A percentile compares a stretch with the other conserved stretches of the same genome.
Conservation (phyloP, 1,140 invertebrate genomes). For the Hetaerina americana region DNA sequence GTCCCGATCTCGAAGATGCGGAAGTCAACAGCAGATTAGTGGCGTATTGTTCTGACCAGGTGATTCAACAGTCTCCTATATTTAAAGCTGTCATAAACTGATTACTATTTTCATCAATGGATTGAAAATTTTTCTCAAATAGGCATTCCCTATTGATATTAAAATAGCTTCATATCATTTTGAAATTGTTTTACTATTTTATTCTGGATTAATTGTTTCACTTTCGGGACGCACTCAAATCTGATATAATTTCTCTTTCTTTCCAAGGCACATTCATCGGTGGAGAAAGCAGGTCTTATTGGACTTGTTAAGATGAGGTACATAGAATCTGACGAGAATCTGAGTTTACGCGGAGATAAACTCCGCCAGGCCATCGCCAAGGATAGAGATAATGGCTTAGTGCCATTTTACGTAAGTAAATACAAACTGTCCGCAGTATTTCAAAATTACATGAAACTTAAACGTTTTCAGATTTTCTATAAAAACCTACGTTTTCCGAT, state of each 20-base stretch:
- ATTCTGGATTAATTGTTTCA: too few species aligned
- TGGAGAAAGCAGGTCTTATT: constrained; percentile 87
- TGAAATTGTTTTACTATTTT: too few species aligned
- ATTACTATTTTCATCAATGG: too few species aligned
- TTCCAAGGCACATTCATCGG: constrained; percentile 80
- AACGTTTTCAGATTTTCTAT: too few species aligned
- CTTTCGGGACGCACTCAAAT: not conserved
- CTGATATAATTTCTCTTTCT: not conserved
- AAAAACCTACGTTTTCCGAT: too few species aligned
- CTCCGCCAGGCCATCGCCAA: constrained; percentile 64
- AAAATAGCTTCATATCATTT: too few species aligned
- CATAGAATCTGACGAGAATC: constrained; percentile 70
- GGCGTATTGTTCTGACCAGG: constrained; percentile 88
- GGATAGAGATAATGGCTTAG: constrained; percentile 75
- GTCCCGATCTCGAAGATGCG: constrained; percentile 64
- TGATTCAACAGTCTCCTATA: constrained; percentile 16
- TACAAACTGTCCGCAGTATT: too few species aligned
- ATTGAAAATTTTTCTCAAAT: too few species aligned
- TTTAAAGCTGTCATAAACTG: too few species aligned
- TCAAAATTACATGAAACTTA: too few species aligned
- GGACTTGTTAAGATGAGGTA: constrained; percentile 86
- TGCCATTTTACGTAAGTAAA: constrained; percentile 89
- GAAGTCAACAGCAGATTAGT: constrained; percentile 86
- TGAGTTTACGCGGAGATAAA: constrained; percentile 69
- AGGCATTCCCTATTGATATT: too few species aligned